Conservation (phyloP, 2,888 invertebrate species). For the Sepiola atlantica region DNA sequence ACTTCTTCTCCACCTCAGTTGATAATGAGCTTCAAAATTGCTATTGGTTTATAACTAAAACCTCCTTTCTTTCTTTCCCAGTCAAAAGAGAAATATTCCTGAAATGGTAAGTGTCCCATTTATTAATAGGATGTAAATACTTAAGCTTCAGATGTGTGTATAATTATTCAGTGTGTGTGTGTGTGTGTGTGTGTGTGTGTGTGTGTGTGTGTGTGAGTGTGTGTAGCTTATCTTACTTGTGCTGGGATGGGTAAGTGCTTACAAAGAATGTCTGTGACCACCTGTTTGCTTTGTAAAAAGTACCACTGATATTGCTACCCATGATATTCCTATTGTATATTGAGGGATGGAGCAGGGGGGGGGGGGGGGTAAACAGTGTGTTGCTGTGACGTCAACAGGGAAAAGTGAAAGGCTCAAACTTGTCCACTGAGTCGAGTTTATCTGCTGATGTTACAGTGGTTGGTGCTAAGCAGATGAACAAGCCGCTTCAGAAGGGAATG, state of each 20-base stretch:
- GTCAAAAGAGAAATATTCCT: neutral
- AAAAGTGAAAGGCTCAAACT: too few relatives aligned
- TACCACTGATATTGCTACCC: too few relatives aligned
- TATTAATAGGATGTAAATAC: conserved; percentile 19
- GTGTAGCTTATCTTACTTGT: neutral
- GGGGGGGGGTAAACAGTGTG: too few relatives aligned
- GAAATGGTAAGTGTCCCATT: neutral
- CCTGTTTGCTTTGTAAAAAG: neutral
- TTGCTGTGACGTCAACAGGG: too few relatives aligned
- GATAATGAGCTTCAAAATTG: neutral
- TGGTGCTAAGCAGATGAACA: too few relatives aligned
- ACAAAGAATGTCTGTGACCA: neutral
- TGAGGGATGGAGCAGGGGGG: too few relatives aligned
- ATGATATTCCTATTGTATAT: too few relatives aligned
- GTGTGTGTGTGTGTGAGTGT: neutral
- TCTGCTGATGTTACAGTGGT: too few relatives aligned
- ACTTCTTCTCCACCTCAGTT: neutral
- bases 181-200: neutral
- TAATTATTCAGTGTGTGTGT: neutral
- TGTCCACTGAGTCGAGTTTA: too few relatives aligned
- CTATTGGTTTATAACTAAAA: neutral
- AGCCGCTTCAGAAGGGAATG: too few relatives aligned
- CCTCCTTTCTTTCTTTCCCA: neutral
- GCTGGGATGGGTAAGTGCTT: neutral
- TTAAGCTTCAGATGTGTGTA: neutral